Base-by-base conservation (phyloP, 2,797 vertebrate species). In the Sebastes trivittatus region DNA sequence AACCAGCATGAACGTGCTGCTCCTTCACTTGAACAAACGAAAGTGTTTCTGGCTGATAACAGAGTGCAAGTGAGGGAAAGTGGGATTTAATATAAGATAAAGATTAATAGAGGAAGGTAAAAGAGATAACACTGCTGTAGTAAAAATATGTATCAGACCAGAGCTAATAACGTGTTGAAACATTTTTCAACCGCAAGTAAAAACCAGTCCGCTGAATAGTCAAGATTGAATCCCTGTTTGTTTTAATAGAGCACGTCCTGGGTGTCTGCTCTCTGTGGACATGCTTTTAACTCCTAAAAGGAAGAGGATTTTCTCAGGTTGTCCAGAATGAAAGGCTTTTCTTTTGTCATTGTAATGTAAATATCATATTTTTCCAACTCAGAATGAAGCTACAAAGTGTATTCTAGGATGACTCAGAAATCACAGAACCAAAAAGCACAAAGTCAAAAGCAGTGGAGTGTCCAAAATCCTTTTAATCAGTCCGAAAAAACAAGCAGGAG, bases 251-350 rank as follows among this genome's bases (percentile, higher is more conserved):
- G 69, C 23, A 63, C 14, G 3, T 62, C n/a, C 52, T 73, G 82
- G 90, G 88, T 77, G 90, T 73, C 87, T 73, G 49, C 61, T 75
- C 32, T 77, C 61, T 68, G 72, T 13, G 75, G 80, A 77, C 81
- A 78, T 6, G 34, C 32, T 78, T 63, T 72, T 42, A 70, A 42
- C 38, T 56, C 13, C 56, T 80, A 14, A 34, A 77, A 75, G 67
- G 32, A 79, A 75, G 27, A 70, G n/a, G 7, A 59, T 49, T 79
- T 82, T 71, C 20, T 79, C 23, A 56, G 56, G 36, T 63, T 78
- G 46, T 69, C 60, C 20, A 66, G 11, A 60, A 59, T 63, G 9
- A 77, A 86, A 66, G 59, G 68, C 7, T 23, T 80, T 80, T 73
- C 18, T 4, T 2, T 4, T 8, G 38, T 62, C 36, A 16, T 14